Percentiles rank a stretch among this genome's conserved stretches.
phyloP scores from a whole-genome alignment of 2,888 invertebrate genomes.

The Ernsta delagoae region DNA sequence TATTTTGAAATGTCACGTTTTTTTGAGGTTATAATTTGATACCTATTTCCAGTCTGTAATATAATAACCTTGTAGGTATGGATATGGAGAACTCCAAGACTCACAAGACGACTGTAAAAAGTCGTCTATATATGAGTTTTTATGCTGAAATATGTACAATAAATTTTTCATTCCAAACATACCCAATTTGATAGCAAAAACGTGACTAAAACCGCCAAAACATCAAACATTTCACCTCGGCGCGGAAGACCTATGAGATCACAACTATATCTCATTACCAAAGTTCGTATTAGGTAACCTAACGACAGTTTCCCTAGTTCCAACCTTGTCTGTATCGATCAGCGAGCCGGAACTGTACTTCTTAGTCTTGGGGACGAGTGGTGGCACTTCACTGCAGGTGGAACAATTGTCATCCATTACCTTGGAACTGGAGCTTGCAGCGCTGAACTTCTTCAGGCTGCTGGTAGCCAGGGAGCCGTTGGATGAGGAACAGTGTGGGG shows the following conservation, averaged over 20 bases:
- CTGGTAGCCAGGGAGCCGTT: conserved; percentile 75
- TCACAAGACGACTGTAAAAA: too few species aligned
- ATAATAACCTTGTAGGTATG: too few species aligned
- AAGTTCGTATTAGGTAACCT: conserved; percentile 73
- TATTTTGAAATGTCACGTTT: too few species aligned
- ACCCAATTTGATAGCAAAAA: too few species aligned
- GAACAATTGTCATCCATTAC: conserved; percentile 70
- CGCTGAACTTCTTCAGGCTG: conserved; percentile 72
- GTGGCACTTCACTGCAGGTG: conserved; percentile 75
- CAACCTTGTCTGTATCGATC: conserved; percentile 70
- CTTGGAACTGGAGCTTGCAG: conserved; percentile 66
- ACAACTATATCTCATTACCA: conserved; percentile 63
- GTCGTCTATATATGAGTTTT: too few species aligned
- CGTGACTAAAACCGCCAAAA: too few species aligned
- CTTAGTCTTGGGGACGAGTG: conserved; percentile 71
- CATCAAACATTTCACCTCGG: conserved; percentile 6
- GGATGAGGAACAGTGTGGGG: conserved; percentile 76
- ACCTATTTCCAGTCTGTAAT: too few species aligned
- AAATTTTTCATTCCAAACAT: too few species aligned
- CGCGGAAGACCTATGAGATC: conserved; percentile 5
- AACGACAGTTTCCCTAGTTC: conserved; percentile 75
- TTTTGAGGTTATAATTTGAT: too few species aligned
- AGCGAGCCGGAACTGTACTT: conserved; percentile 79
- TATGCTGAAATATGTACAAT: too few species aligned
- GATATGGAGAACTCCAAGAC: too few species aligned